Evolutionary conservation across 2,113 vertebrate genomes (phyloP).

Genomic region (Rhineura floridana): DNA sequence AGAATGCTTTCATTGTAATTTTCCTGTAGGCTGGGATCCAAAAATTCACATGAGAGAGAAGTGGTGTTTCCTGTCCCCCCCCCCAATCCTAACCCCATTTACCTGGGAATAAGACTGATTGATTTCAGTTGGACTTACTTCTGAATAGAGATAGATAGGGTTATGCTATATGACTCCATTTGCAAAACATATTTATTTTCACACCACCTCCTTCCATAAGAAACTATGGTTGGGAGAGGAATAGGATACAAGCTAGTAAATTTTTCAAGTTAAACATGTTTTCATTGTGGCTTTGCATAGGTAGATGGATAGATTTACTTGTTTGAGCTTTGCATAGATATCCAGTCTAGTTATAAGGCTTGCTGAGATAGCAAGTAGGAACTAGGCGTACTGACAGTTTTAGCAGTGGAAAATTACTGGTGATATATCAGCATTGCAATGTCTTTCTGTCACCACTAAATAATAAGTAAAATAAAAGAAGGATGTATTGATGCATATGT

Average conservation of each 20-base stretch:
- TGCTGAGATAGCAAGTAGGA: not conserved
- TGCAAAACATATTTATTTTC: not conserved
- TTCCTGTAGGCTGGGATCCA: not conserved
- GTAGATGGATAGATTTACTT: constrained; percentile 20
- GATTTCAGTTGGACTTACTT: no score
- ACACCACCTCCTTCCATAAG: not conserved
- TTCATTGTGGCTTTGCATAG: not conserved
- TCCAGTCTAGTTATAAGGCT: not conserved
- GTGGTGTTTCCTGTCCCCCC: not conserved
- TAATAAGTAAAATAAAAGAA: not conserved
- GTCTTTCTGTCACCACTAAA: not conserved
- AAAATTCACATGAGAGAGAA: not conserved
- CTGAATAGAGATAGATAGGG: no score
- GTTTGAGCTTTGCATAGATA: not conserved
- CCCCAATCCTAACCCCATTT: no score
- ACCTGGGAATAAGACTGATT: no score
- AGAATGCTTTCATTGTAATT: not conserved
- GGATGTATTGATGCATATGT: not conserved
- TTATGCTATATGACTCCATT: no score
- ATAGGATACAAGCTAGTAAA: not conserved
- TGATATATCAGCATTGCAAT: not conserved
- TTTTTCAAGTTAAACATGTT: not conserved
- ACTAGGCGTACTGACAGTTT: not conserved
- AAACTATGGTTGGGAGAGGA: no score
- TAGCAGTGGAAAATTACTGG: not conserved